Evolutionary conservation across 2,888 invertebrate species (phyloP), one percentile per base, ranked within the genome.

Genomic region (Rambutsinella grinnellia): DNA sequence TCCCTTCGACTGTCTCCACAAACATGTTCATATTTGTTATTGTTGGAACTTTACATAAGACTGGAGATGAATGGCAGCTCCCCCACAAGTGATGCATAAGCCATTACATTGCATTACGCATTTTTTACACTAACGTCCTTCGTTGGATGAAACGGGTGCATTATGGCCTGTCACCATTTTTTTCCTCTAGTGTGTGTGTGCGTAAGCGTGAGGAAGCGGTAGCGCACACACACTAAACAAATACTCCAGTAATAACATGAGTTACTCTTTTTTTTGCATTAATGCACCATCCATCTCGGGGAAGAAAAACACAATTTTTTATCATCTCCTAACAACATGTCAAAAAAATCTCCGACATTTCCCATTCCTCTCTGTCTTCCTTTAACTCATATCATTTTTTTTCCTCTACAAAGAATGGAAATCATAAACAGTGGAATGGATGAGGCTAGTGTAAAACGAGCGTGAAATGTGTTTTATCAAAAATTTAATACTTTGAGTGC

Each of bases 301-400:
- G 61, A 17, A 66, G 53, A 66, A 66, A 66, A 46, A 28, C 44
- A 10, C 53, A 53, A 17, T 57, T 56, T 47, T 28, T 61, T 61
- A 67, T 76, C 63, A 60, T 76, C n/a, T n/a, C 69, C 69, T 69
- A 70, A 76, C 69, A 76, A 76, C 76, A 76, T 76, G 76, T 76
- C 76, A 76, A 51, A 76, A 76, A 76, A 76, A 65, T 69, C 69
- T 68, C 76, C 65, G 76, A 76, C 76, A 76, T 76, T 76, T 76
- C 69, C 76, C 76, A 76, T 76, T 76, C 76, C 76, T 76, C 75
- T 75, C 75, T 76, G 76, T 76, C 76, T 5, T 65, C 63, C 53
- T 8, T 44, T 23, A n/a, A n/a, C n/a, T 67, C 66, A 57, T 13
- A 8, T 36, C 36, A 36, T 13, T 36, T 36, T 36, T 36, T 36